Percentiles rank a stretch among this genome's conserved stretches.
Conservation (phyloP, 2,797 vertebrate species). For the Poliocrania exsul region DNA sequence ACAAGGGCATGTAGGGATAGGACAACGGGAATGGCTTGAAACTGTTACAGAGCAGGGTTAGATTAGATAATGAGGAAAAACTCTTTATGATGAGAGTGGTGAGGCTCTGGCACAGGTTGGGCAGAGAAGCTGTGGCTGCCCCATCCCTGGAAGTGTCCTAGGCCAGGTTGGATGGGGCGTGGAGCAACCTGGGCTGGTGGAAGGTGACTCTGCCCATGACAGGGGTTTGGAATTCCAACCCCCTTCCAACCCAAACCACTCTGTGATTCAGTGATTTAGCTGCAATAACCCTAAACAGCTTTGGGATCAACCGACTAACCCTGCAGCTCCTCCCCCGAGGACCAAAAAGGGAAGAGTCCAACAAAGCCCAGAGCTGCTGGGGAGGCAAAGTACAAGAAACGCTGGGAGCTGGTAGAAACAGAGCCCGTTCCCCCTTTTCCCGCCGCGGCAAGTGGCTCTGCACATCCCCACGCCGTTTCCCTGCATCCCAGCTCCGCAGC, state of each 20-base stretch:
- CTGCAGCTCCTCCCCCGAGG: neutral
- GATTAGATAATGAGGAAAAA: neutral
- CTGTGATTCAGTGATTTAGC: neutral
- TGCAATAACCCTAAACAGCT: neutral
- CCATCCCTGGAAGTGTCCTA: neutral
- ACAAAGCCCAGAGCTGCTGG: rapidly evolving
- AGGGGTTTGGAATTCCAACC: rapidly evolving
- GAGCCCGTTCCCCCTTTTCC: rapidly evolving
- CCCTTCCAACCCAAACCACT: neutral
- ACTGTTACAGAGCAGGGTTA: neutral
- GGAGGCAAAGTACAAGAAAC: rapidly evolving
- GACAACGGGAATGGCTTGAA: neutral
- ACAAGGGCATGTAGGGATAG: too few relatives aligned
- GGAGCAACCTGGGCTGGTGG: rapidly evolving
- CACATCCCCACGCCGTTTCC: neutral
- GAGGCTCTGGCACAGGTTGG: neutral
- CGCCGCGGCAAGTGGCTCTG: rapidly evolving
- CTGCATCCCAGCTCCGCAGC: too few relatives aligned
- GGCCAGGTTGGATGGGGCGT: neutral
- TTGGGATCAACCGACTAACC: neutral
- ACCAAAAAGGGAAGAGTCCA: too few relatives aligned
- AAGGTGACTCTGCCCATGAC: neutral
- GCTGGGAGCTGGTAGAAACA: rapidly evolving
- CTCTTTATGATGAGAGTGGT: neutral
- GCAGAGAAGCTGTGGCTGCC: neutral